Evolutionary conservation across 2,113 vertebrate genomes (phyloP), one percentile per base, ranked within the genome.

Genomic region (Lophura nycthemera): DNA sequence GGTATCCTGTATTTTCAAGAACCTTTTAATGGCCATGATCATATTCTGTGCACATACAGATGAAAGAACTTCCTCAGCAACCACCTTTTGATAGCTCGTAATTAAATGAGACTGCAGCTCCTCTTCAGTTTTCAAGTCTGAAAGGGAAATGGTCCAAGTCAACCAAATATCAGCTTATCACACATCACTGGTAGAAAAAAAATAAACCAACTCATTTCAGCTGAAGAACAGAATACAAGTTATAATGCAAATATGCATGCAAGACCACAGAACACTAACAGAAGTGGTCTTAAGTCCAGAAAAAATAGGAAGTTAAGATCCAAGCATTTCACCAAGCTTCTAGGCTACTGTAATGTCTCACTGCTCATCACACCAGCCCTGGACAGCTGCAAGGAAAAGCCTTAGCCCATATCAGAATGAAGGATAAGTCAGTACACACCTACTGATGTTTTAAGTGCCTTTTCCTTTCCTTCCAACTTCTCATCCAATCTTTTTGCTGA

Each of bases 121-220:
- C 38, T 97, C 98, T 93, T 99, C 98, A 36, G 97, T 98, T 80
- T 96, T 98, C 88, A 99, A 98, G 94, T 97, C 99, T 99, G 95
- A 32, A 74, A 57, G 15, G 29, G 30, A 96, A 87, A 61, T 3
- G 8, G 6, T 40, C 12, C 40, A 32, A 20, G 10, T 38, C 64
- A 77, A 57, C 27, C 11, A 36, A 79, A 83, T 22, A 12, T 18
- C 32, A 40, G 12, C 25, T 73, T 29, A 52, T 7, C 60, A 63
- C n/a, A 50, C 2, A 22, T 69, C 32, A 75, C 36, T 34, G 27
- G 40, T 32, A 47, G 86, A 73, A 59, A 27, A 21, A 4, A 13
- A 57, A 27, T 42, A 86, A 78, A 54, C 25, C 16, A 3, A 14
- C 10, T 43, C 22, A 47, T 18, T 42, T 13, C 29, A 86, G 38